Percentiles rank a stretch among this genome's conserved stretches.
Conservation (phyloP, 2,797 vertebrate species). For the Peromyscus melanophrys region DNA sequence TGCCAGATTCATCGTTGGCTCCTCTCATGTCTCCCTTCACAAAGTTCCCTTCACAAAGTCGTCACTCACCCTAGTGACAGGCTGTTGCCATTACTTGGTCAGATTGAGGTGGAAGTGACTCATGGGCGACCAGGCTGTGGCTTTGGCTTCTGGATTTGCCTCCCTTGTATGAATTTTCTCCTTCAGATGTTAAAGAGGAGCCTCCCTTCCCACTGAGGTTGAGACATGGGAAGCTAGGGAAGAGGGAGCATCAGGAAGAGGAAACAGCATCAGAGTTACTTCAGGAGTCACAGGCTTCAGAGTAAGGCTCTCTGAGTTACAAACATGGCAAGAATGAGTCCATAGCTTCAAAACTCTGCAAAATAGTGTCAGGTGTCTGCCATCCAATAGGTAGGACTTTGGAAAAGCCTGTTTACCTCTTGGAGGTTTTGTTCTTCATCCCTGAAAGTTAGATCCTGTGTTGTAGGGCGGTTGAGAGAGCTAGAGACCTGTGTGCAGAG, state of each 20-base stretch:
- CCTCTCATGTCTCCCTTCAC: not conserved
- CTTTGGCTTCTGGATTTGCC: conserved; percentile 39
- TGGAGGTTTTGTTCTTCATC: conserved; percentile 27
- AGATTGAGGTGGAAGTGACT: not conserved
- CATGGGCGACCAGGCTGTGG: not conserved
- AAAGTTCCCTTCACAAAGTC: not conserved
- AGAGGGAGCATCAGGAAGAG: not conserved
- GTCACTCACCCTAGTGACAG: not conserved
- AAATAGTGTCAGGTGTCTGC: not conserved
- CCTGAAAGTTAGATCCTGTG: not conserved
- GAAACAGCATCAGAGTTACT: not conserved
- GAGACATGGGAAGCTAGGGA: not conserved
- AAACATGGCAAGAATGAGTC: not conserved
- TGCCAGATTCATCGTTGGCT: not conserved
- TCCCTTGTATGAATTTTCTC: not conserved
- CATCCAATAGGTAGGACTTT: not conserved
- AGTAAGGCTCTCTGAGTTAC: not conserved
- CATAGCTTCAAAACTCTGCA: not conserved
- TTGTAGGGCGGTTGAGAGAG: not conserved
- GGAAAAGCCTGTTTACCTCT: not conserved
- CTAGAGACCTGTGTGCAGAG: not conserved
- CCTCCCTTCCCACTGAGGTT: not conserved
- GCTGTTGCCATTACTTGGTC: not conserved
- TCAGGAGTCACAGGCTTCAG: not conserved
- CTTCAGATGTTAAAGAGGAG: conserved; percentile 56